Evolutionary conservation across 1,140 invertebrate genomes (phyloP).

Genomic region (Euwallacea fornicatus): DNA sequence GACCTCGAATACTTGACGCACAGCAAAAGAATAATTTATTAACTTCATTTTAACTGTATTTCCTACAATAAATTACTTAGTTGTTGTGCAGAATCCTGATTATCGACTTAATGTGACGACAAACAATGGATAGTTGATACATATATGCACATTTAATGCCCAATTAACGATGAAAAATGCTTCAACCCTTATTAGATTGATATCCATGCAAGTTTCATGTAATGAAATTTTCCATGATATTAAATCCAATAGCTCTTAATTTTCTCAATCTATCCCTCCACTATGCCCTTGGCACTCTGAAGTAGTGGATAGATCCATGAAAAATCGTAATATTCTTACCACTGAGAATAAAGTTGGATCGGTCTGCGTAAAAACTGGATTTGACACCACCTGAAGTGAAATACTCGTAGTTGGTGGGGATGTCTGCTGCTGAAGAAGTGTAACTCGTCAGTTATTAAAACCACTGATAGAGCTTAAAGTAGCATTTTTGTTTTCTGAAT

Average conservation of each 20-base stretch:
- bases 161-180: too few species aligned
- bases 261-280: conserved; percentile 42
- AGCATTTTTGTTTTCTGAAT: too few species aligned
- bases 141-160: too few species aligned
- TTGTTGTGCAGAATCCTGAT: too few species aligned
- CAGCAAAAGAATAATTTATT: too few species aligned
- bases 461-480: too few species aligned
- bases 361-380: conserved; percentile 39
- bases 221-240: conserved; percentile 90
- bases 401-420: conserved; percentile 48
- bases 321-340: conserved; percentile 45
- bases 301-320: conserved; percentile 88
- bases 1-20: too few species aligned
- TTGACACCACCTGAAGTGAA: conserved; percentile 44
- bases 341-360: conserved; percentile 44
- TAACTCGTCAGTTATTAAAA: too few species aligned
- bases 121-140: too few species aligned
- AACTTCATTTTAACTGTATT: too few species aligned
- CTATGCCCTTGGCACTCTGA: conserved; percentile 71
- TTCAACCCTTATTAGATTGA: conserved; percentile 36
- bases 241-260: conserved; percentile 67
- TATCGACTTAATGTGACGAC: too few species aligned
- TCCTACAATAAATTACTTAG: too few species aligned
- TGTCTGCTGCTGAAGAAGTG: conserved; percentile 1
- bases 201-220: conserved; percentile 93